Base-by-base conservation (phyloP, 2,888 invertebrate species). In the Epistrophella euchroma region DNA sequence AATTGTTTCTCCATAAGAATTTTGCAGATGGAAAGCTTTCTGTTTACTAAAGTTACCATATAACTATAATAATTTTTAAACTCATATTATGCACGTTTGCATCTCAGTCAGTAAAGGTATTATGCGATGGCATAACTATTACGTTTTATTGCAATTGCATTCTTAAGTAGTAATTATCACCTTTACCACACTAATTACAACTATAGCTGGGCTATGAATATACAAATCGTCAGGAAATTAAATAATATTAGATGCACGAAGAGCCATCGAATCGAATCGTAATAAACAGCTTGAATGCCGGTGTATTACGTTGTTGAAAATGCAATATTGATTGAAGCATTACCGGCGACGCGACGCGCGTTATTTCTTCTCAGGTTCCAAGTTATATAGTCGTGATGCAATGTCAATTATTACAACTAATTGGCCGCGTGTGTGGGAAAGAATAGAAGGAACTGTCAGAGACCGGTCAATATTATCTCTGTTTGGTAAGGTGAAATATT, bases 361-460 rank as follows among this genome's bases (percentile, higher is more conserved):
- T 58, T 52, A 50, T 64, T 17, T 70, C 32, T 64, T 25, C 28
- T 50, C 15, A 66, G 66, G 19, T 58, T 45, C 47, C 47, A 52
- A 58, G 64, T 84, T 70, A 74, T 19, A 7, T 35, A 70, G 70
- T 84, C 83, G 74, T 84, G 79, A 84, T 84, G 83, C 79, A 84
- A 84, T 79, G 71, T 71, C 43, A 72, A 60, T 60, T 45, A 45
- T 45, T 45, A 2, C 0, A 7, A 4, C 3, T 13, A 37, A 37
- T 43, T n/a, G 7, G n/a, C 43, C 1, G 40, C 15, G 2, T 37
- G 40, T 43, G 43, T 43, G 43, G 43, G 43, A 43, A 43, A 40
- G 15, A n/a, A n/a, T 6, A 43, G 4, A 15, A 43, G 43, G n/a
- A 43, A 43, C n/a, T 43, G n/a, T 43, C n/a, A n/a, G n/a, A 43